phyloP scores from a whole-genome alignment of 1,140 invertebrate genomes.

The Solenopsis fugax region DNA sequence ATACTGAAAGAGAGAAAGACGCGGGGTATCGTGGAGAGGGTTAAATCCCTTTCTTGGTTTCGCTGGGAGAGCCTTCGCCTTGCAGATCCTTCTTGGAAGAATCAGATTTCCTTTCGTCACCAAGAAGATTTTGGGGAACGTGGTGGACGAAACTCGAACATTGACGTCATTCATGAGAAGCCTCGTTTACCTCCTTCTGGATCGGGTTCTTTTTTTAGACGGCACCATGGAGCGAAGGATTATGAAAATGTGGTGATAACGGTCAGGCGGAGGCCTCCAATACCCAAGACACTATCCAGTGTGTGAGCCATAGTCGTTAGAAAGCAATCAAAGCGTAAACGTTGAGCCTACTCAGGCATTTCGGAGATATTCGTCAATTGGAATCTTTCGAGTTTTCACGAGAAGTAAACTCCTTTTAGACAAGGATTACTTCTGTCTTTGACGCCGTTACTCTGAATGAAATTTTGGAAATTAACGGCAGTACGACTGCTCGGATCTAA shows the following conservation, averaged over 20 bases:
- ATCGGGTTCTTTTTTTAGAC: slow-evolving; percentile 60
- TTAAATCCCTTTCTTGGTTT: slow-evolving; percentile 10
- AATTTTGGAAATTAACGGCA: background rate
- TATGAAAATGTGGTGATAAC: slow-evolving; percentile 84
- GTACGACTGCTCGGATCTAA: background rate
- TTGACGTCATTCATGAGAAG: slow-evolving; percentile 58
- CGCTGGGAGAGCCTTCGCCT: background rate
- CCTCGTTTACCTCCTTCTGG: slow-evolving; percentile 46
- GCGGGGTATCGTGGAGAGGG: background rate
- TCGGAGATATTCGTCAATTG: background rate
- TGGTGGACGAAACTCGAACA: slow-evolving; percentile 45
- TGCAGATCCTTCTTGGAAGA: slow-evolving; percentile 6
- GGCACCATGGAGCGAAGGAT: slow-evolving; percentile 83
- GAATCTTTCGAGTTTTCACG: slow-evolving; percentile 8
- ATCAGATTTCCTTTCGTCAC: background rate
- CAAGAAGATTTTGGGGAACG: slow-evolving; percentile 40
- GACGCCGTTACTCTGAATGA: background rate
- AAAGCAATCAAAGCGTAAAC: slow-evolving; percentile 55
- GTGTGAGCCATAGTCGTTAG: slow-evolving; percentile 82
- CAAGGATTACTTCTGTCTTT: background rate
- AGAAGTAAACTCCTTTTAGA: background rate
- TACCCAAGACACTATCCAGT: slow-evolving; percentile 83
- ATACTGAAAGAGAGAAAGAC: background rate
- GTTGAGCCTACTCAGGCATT: background rate
- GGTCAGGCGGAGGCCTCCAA: slow-evolving; percentile 78